phyloP scores from a whole-genome alignment of 2,797 vertebrate species.

The Acanthornis magna region DNA sequence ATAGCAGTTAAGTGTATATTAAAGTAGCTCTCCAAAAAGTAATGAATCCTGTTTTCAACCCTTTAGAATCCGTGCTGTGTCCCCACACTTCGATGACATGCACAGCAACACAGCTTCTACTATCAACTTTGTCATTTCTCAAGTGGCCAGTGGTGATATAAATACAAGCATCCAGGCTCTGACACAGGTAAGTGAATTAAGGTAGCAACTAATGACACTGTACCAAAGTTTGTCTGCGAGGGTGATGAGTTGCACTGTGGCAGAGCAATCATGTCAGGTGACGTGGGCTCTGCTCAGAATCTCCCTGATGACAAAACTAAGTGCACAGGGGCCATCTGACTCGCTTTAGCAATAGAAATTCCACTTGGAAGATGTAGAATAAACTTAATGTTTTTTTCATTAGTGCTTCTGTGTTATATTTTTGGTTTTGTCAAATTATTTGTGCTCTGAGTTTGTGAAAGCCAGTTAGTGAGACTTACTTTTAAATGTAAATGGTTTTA shows the following conservation, averaged over 20 bases:
- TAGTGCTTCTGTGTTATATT: neutral
- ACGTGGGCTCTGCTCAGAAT: constrained; percentile 68
- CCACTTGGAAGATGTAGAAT: neutral
- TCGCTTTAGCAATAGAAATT: constrained; percentile 50
- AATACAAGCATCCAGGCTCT: constrained; percentile 96
- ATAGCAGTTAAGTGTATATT: neutral
- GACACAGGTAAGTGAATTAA: constrained; percentile 84
- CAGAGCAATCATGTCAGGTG: constrained; percentile 68
- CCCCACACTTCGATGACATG: constrained; percentile 94
- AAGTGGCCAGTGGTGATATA: constrained; percentile 96
- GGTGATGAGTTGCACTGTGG: constrained; percentile 81
- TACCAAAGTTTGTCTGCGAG: constrained; percentile 59
- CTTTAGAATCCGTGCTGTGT: constrained; percentile 87
- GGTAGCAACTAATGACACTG: neutral
- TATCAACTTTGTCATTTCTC: constrained; percentile 98
- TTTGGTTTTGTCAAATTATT: neutral
- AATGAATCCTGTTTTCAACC: neutral
- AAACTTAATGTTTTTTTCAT: neutral
- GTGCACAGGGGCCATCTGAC: constrained; percentile 92
- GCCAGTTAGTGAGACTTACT: neutral
- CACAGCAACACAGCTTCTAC: constrained; percentile 97
- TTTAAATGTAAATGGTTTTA: neutral
- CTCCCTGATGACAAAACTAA: constrained; percentile 79
- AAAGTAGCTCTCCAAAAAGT: neutral
- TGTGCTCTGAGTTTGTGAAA: neutral